phyloP scores from a whole-genome alignment of 2,888 invertebrate genomes.

The Drosophila atripex region DNA sequence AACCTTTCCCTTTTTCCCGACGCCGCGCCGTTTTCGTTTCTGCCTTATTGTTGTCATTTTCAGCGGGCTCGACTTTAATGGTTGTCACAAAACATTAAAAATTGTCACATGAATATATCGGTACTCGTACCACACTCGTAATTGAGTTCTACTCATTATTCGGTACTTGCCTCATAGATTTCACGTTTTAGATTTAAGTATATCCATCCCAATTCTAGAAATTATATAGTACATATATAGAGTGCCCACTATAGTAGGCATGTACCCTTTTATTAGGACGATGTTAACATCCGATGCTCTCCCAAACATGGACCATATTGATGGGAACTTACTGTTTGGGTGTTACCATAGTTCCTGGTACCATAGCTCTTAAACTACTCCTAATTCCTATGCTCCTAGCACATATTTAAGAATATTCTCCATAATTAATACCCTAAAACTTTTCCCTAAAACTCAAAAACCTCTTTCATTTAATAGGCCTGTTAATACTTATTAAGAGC shows the following conservation, averaged over 20 bases:
- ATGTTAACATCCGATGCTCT: too few species aligned
- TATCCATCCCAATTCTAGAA: background rate
- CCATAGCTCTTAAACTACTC: too few species aligned
- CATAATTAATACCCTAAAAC: too few species aligned
- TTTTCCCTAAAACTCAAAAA: background rate
- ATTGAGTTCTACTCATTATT: constrained; percentile 70
- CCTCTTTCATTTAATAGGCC: background rate
- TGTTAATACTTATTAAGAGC: constrained; percentile 28
- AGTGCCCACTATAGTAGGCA: too few species aligned
- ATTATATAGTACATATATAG: too few species aligned
- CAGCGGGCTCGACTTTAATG: constrained; percentile 74
- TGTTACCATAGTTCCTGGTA: too few species aligned
- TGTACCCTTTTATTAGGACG: too few species aligned
- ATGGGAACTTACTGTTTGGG: too few species aligned
- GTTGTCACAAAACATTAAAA: constrained; percentile 76
- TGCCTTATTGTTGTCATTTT: constrained; percentile 61
- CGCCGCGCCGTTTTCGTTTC: constrained; percentile 45
- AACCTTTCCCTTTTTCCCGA: constrained; percentile 62
- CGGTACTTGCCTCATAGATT: constrained; percentile 20
- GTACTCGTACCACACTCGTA: constrained; percentile 48
- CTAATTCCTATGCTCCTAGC: too few species aligned
- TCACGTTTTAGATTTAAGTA: background rate
- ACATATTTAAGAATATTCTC: too few species aligned
- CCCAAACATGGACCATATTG: too few species aligned
- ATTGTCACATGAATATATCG: constrained; percentile 69